A percentile compares a stretch with the other conserved stretches of the same genome.
Conservation (phyloP, 2,113 vertebrate genomes). For the Bombycilla garrulus region DNA sequence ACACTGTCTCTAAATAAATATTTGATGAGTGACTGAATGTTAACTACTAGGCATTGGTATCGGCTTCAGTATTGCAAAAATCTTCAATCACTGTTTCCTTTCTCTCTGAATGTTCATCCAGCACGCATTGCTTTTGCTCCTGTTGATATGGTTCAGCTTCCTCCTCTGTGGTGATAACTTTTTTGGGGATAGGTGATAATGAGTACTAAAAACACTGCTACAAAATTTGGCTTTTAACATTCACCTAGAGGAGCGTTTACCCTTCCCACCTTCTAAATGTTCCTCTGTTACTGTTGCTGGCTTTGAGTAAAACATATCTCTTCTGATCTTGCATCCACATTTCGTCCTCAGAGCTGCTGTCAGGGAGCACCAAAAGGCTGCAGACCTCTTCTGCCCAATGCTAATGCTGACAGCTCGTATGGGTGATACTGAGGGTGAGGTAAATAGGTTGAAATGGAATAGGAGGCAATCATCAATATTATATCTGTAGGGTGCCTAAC, state of each 20-base stretch:
- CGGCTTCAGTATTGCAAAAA: background rate
- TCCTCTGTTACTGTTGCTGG: background rate
- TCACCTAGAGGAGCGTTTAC: background rate
- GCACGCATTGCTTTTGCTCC: background rate
- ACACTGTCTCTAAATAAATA: slow-evolving; percentile 17
- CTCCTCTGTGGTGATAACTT: background rate
- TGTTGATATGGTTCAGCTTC: background rate
- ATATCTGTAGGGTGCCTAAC: background rate
- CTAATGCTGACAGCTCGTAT: background rate
- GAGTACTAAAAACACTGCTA: background rate
- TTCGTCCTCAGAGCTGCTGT: background rate
- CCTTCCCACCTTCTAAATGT: background rate
- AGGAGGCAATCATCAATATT: background rate
- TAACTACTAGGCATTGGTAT: background rate
- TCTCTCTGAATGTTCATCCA: background rate
- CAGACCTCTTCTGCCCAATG: background rate
- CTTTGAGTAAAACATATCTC: background rate
- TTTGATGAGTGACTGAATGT: slow-evolving; percentile 37
- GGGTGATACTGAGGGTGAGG: background rate
- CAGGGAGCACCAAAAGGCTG: background rate
- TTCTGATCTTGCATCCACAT: background rate
- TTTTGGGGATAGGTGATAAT: background rate
- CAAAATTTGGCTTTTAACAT: background rate
- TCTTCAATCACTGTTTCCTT: background rate
- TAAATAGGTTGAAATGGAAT: background rate